Evolutionary conservation across 2,888 invertebrate genomes (phyloP).

Genomic region (Melikaiella ostensackeni): DNA sequence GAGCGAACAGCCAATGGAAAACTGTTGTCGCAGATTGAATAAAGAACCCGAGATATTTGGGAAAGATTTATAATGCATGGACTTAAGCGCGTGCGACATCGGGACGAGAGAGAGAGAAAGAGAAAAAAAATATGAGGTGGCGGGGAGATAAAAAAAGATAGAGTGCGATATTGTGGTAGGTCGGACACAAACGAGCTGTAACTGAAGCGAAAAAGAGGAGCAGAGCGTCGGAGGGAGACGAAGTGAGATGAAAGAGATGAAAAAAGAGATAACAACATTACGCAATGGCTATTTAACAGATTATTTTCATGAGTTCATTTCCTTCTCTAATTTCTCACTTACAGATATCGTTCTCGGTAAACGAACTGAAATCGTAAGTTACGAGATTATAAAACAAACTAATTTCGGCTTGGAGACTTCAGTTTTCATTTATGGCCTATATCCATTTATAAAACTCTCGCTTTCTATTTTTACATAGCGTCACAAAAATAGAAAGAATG

Average conservation of each 20-base stretch:
- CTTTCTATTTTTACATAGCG: no score
- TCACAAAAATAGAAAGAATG: no score
- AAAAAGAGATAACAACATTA: constrained; percentile 52
- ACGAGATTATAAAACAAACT: no score
- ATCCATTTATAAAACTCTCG: no score
- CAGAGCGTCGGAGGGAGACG: constrained; percentile 42
- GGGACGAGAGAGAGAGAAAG: constrained; percentile 45
- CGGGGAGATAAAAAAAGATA: constrained; percentile 1
- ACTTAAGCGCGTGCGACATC: constrained; percentile 53
- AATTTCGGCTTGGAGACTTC: no score
- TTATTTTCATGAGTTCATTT: constrained; percentile 60
- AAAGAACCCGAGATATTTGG: constrained; percentile 63
- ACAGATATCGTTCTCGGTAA: no score
- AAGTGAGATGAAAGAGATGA: constrained; percentile 41
- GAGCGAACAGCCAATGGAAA: constrained; percentile 46
- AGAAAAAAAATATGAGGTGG: constrained; percentile 43
- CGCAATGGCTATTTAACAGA: constrained; percentile 61
- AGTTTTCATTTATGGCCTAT: no score
- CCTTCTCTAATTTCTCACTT: no score
- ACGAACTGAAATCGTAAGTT: no score
- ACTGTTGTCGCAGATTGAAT: constrained; percentile 51
- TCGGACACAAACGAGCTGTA: constrained; percentile 48
- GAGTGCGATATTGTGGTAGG: constrained; percentile 59
- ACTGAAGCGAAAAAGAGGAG: constrained; percentile 42
- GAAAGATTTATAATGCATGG: constrained; percentile 66